Conservation (phyloP, 2,113 vertebrate genomes). For the Callaeas wilsoni region DNA sequence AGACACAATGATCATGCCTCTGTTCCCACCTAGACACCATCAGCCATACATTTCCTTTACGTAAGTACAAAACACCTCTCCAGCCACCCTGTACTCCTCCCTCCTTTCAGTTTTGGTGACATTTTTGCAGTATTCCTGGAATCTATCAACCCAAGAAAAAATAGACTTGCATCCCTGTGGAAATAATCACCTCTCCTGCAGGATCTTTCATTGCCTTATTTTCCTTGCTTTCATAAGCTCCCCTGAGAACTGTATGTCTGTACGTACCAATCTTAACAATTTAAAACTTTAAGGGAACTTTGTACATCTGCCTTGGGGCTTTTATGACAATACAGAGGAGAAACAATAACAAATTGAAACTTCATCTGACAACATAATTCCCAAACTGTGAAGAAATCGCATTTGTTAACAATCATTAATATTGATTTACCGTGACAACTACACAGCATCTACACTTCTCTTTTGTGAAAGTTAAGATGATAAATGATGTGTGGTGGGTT, state of each 20-base stretch:
- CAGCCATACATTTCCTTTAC: background rate
- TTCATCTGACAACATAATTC: background rate
- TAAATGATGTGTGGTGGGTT: background rate
- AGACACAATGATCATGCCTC: background rate
- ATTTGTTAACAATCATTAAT: background rate
- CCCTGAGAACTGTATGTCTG: background rate
- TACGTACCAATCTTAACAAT: background rate
- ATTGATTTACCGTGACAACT: background rate
- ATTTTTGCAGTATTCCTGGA: background rate
- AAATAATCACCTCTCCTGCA: background rate
- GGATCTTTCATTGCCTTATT: background rate
- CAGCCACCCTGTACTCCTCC: background rate
- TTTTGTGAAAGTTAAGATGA: background rate
- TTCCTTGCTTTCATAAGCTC: background rate
- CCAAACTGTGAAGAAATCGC: background rate
- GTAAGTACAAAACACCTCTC: background rate
- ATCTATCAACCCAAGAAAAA: background rate
- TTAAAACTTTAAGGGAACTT: background rate
- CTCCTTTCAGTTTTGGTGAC: background rate
- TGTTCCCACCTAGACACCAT: background rate
- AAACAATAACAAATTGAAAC: background rate
- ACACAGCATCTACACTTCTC: background rate
- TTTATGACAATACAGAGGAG: background rate
- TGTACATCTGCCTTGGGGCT: background rate
- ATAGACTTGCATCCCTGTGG: background rate